Base-by-base conservation (phyloP, 2,113 vertebrate genomes). In the Lepidothrix coronata region DNA sequence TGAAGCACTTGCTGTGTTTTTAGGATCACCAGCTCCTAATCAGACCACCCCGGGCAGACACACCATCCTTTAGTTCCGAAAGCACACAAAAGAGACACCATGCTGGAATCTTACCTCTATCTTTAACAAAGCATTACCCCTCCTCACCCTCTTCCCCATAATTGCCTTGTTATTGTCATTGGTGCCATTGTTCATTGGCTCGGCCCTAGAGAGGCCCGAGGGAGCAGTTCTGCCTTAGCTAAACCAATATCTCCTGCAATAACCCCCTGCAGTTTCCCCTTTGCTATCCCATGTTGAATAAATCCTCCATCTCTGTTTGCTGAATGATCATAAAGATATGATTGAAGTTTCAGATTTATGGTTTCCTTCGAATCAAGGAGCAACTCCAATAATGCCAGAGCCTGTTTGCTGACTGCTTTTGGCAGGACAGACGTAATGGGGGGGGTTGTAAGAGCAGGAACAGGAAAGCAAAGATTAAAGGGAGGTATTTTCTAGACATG, bases 251-350 rank as follows among this genome's bases (percentile, higher is more conserved):
- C 94, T 97, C 96, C 95, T 67, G 77, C 71, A 93, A 97, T 97
- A 97, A 88, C 95, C 97, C 96, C 97, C 97, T 55, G 87, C 97
- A 63, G 97, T 97, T 99, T 98, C 97, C 98, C 98, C 98, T 98
- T 98, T 98, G 98, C 98, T 97, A 98, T 98, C 98, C 98, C 51
- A 20, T 98, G 97, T 98, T 98, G 99, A 99, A 99, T 99, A 98
- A 99, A 99, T 98, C 98, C 98, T 97, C 98, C 91, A 97, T 97
- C 97, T 97, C 97, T 98, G 98, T 98, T 98, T 98, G 98, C 98
- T 98, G 98, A 98, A 98, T 98, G 98, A 96, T 97, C 97, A 97
- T 98, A 98, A 98, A 97, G 97, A 98, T 96, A 97, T 97, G 98
- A 99, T 98, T 98, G 98, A 98, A 98, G 97, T 98, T 96, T 96